These are phyloP conservation scores for Tipula unca DNA, from an alignment of 2,888 invertebrate genomes.

Conservation along the genomic window DNA sequence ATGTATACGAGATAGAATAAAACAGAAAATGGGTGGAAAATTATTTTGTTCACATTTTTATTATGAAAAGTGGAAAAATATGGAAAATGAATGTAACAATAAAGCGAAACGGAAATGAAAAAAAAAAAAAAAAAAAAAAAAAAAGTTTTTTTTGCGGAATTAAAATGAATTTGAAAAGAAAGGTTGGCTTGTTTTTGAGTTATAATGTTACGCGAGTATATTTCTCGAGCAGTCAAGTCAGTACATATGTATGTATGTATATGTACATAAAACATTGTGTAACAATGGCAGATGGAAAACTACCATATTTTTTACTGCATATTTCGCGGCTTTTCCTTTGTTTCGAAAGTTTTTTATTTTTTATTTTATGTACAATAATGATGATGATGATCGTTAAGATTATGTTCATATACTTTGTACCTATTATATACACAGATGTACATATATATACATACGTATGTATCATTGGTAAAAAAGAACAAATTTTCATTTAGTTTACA, in stretches of 20 bases:
- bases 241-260: no score
- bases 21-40: conserved; percentile 1
- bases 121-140: background rate
- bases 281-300: background rate
- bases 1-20: background rate
- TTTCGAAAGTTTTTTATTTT: background rate
- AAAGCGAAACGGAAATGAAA: conserved; percentile 9
- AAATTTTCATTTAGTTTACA: background rate
- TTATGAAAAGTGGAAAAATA: background rate
- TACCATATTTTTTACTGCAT: background rate
- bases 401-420: background rate
- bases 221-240: background rate
- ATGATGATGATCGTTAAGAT: conserved; percentile 14
- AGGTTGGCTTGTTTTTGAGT: background rate
- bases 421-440: background rate
- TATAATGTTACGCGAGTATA: background rate
- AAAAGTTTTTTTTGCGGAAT: background rate
- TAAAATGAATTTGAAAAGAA: background rate
- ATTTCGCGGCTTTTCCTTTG: background rate
- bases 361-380: background rate
- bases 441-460: background rate
- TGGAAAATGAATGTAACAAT: background rate
- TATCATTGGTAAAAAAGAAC: background rate
- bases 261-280: background rate
- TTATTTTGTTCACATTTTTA: background rate